Evolutionary conservation across 2,797 vertebrate species (phyloP).

Genomic region (Mionectes olivaceus): DNA sequence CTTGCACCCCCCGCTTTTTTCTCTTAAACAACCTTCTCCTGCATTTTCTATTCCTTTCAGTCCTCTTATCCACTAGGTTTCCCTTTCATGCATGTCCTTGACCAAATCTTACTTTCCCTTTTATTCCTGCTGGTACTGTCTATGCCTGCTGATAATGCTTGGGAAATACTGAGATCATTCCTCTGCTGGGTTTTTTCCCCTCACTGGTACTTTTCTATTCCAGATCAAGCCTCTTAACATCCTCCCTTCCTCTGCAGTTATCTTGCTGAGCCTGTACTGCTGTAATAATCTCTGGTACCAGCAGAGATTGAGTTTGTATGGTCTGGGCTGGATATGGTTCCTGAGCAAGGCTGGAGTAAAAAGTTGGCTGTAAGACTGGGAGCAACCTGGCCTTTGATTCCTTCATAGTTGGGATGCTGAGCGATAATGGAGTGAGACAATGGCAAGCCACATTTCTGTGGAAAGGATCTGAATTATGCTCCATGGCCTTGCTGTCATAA

Average conservation of each 20-base stretch:
- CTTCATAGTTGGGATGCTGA: background rate
- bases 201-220: background rate
- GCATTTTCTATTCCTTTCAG: background rate
- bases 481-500: background rate
- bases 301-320: background rate
- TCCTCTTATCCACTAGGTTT: background rate
- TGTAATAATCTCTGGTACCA: background rate
- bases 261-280: background rate
- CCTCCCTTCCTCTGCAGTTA: constrained; percentile 19
- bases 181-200: background rate
- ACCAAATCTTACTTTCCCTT: constrained; percentile 23
- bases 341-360: background rate
- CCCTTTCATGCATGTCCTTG: background rate
- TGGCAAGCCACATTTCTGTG: background rate
- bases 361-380: background rate
- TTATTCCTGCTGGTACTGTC: background rate
- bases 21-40: background rate
- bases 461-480: background rate
- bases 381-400: background rate
- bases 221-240: background rate
- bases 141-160: constrained; percentile 30
- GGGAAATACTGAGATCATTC: constrained; percentile 57
- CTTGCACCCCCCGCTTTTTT: background rate
- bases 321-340: background rate
- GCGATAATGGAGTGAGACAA: background rate